phyloP scores from a whole-genome alignment of 2,797 vertebrate genomes.

The Agapornis canus region DNA sequence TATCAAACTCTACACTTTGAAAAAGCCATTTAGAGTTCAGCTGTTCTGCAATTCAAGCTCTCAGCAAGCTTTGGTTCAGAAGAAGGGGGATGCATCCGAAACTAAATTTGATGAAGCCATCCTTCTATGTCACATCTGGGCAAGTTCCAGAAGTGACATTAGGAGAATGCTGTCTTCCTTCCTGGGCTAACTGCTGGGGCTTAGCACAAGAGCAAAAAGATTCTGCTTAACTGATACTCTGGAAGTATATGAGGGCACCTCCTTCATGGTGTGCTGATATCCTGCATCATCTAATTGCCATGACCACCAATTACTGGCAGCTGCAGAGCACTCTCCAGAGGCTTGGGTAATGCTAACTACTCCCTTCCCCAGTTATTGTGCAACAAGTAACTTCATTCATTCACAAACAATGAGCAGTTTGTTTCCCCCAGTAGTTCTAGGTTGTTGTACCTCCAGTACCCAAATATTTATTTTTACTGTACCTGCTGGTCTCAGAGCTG shows the following conservation, averaged over 20 bases:
- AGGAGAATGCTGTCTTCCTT: neutral
- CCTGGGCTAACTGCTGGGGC: neutral
- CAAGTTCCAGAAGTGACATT: neutral
- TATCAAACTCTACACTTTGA: slow-evolving; percentile 14
- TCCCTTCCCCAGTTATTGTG: neutral
- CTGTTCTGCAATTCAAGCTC: slow-evolving; percentile 1
- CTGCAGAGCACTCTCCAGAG: neutral
- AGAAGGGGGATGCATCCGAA: neutral
- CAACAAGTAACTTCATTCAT: neutral
- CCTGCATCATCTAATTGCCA: neutral
- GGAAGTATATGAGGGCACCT: neutral
- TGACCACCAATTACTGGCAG: neutral
- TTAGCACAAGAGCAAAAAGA: neutral
- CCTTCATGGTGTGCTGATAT: neutral
- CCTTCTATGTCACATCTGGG: neutral
- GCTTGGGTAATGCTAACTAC: neutral
- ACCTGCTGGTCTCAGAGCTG: slow-evolving; percentile 94
- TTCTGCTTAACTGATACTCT: neutral
- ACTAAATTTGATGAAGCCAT: neutral
- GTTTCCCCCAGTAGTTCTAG: neutral
- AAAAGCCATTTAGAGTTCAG: slow-evolving; percentile 26
- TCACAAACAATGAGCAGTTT: neutral
- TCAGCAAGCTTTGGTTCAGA: neutral
- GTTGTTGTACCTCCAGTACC: neutral
- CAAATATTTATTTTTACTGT: neutral